A percentile compares a stretch with the other conserved stretches of the same genome.
Evolutionary conservation across 2,888 invertebrate genomes (phyloP).

Genomic region (Ceriagrion tenellum): DNA sequence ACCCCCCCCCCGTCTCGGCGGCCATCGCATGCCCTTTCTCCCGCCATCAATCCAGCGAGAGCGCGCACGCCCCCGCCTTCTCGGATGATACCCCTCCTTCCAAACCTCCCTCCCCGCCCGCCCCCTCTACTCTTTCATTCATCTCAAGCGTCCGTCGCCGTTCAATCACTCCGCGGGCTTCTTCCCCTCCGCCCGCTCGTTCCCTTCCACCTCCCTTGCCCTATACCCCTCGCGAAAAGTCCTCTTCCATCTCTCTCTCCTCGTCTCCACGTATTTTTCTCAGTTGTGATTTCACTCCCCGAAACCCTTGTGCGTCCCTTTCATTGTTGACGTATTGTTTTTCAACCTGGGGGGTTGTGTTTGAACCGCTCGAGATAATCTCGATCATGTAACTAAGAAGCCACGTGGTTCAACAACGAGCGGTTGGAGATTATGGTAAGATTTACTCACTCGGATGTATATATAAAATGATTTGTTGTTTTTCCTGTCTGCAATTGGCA

Average conservation of each 20-base stretch:
- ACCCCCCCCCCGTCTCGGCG: neutral
- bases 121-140: slow-evolving; percentile 27
- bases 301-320: too few relatives aligned
- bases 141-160: neutral
- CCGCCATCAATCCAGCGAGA: neutral
- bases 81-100: neutral
- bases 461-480: too few relatives aligned
- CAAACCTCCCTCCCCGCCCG: neutral
- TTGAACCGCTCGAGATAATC: too few relatives aligned
- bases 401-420: too few relatives aligned
- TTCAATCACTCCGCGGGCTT: slow-evolving; percentile 28
- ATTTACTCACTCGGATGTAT: too few relatives aligned
- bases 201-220: neutral
- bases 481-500: too few relatives aligned
- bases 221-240: too few relatives aligned
- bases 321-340: too few relatives aligned
- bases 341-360: too few relatives aligned
- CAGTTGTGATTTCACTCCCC: neutral
- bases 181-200: slow-evolving; percentile 2
- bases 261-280: neutral
- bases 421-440: too few relatives aligned
- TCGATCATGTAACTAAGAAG: too few relatives aligned
- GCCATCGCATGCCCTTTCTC: neutral
- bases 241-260: too few relatives aligned
- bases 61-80: neutral